These are phyloP conservation scores for Leptopilina syphax DNA, from an alignment of 2,888 invertebrate genomes.

Conservation along the genomic window DNA sequence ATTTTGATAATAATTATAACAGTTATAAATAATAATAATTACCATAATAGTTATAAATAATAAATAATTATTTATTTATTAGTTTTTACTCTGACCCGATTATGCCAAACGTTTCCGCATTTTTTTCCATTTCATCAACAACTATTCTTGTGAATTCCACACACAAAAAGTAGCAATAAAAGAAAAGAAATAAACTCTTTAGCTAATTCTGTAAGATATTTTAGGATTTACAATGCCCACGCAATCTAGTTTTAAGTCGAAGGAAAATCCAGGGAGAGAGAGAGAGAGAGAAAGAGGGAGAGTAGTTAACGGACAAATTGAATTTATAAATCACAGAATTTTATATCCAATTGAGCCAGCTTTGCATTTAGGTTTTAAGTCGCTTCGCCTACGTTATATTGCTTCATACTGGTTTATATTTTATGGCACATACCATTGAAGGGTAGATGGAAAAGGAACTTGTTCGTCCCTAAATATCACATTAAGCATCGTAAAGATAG, in stretches of 20 bases:
- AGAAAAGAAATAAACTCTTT: background rate
- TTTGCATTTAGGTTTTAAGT: conserved; percentile 53
- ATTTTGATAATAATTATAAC: too few relatives aligned
- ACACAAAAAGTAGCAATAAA: too few relatives aligned
- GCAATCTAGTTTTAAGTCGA: conserved; percentile 25
- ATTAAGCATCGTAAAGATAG: conserved; percentile 18
- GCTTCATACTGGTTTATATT: conserved; percentile 39
- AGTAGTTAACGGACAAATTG: conserved; percentile 53
- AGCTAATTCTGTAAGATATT: conserved; percentile 7
- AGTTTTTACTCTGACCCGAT: too few relatives aligned
- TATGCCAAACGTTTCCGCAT: too few relatives aligned
- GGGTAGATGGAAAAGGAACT: conserved; percentile 19
- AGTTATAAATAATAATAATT: too few relatives aligned
- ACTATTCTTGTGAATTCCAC: too few relatives aligned
- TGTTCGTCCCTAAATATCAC: conserved; percentile 21
- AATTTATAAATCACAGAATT: conserved; percentile 69
- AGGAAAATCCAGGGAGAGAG: conserved; percentile 1
- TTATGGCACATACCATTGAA: conserved; percentile 39
- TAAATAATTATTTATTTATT: too few relatives aligned
- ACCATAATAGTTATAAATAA: too few relatives aligned
- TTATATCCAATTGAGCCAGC: conserved; percentile 69
- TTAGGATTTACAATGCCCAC: conserved; percentile 26
- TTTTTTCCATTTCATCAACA: too few relatives aligned
- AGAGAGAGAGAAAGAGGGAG: background rate
- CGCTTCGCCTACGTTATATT: conserved; percentile 48